phyloP scores from a whole-genome alignment of 23 tunicate species.

The Botrylloides violaceus region DNA sequence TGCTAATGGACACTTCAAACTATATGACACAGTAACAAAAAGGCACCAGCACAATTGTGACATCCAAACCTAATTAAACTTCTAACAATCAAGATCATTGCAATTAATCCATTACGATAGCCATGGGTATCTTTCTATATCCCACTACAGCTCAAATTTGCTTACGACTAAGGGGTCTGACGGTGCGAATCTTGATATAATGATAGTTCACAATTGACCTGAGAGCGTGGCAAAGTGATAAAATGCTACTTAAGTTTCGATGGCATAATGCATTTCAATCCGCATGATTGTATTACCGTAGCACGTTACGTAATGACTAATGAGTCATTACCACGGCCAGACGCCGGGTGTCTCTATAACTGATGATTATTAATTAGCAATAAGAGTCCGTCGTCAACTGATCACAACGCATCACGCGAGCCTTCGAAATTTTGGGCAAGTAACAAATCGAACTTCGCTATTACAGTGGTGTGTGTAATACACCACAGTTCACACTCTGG shows the following conservation, averaged over 20 bases:
- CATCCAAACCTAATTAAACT: background rate
- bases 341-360: background rate
- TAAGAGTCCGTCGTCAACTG: background rate
- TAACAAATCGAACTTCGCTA: no score
- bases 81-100: background rate
- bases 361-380: background rate
- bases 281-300: background rate
- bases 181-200: background rate
- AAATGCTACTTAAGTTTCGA: background rate
- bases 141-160: background rate
- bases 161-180: background rate
- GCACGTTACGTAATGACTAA: background rate
- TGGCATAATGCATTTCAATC: slow-evolving; percentile 1
- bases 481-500: no score
- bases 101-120: background rate
- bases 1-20: slow-evolving; percentile 14
- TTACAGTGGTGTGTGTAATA: no score
- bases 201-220: background rate
- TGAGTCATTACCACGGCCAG: slow-evolving; percentile 3
- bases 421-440: no score
- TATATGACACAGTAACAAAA: background rate
- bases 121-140: background rate
- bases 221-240: background rate
- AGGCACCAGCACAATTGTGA: background rate
- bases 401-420: no score